These are phyloP conservation scores for Ctenochaetus hawaiiensis DNA, from an alignment of 2,797 vertebrate species.

Conservation along the genomic window DNA sequence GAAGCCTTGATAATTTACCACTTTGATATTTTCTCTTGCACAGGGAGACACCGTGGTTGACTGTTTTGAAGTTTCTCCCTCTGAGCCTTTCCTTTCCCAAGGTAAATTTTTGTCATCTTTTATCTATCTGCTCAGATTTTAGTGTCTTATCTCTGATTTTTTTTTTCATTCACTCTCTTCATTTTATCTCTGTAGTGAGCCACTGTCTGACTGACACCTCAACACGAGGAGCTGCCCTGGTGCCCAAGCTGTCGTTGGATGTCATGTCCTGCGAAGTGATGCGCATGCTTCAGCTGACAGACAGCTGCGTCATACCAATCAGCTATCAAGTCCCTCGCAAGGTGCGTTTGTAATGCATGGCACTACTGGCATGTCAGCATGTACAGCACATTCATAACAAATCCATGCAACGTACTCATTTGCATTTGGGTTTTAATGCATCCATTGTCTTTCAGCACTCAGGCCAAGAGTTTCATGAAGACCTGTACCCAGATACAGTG, in stretches of 20 bases:
- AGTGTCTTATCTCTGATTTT: background rate
- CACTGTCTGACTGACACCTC: slow-evolving; percentile 89
- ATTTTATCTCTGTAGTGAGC: slow-evolving; percentile 82
- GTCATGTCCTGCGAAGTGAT: slow-evolving; percentile 92
- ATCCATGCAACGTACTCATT: background rate
- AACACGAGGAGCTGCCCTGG: slow-evolving; percentile 85
- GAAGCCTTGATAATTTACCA: background rate
- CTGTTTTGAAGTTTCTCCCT: slow-evolving; percentile 88
- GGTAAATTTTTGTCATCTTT: slow-evolving; percentile 77
- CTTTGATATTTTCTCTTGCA: slow-evolving; percentile 25
- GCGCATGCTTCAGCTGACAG: slow-evolving; percentile 91
- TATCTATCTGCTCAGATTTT: background rate
- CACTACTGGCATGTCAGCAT: fast-evolving
- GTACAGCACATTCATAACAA: background rate
- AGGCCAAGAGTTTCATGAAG: slow-evolving; percentile 90
- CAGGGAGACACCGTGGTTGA: slow-evolving; percentile 91
- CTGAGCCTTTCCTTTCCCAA: slow-evolving; percentile 87
- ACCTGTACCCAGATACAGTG: slow-evolving; percentile 91
- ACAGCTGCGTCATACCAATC: slow-evolving; percentile 90
- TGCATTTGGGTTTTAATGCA: background rate
- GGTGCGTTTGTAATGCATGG: slow-evolving; percentile 77
- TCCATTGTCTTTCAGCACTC: slow-evolving; percentile 68
- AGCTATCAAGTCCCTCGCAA: slow-evolving; percentile 94
- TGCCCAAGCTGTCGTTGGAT: slow-evolving; percentile 89
- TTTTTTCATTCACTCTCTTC: background rate